Evolutionary conservation across 2,888 invertebrate genomes (phyloP), one percentile per base, ranked within the genome.

Genomic region (Metallyticus violacea): DNA sequence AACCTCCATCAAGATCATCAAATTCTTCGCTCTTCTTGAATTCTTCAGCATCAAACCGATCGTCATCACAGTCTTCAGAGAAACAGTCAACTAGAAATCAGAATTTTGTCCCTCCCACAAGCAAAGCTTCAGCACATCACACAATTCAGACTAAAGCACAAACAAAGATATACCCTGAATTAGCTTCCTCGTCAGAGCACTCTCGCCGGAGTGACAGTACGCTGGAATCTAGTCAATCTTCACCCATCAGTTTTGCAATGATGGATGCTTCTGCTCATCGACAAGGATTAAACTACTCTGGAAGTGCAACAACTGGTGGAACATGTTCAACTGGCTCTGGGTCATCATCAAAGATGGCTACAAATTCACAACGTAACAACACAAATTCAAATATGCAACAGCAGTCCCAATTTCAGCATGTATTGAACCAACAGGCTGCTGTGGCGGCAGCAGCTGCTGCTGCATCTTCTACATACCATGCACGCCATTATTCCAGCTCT

Each of bases 131-230:
- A 85, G 81, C 89, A 7, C 90, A 90, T 80, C 93, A 92, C 90
- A 92, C 91, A 87, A 94, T 96, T 89, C 96, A 96, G 91, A 95
- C 96, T 88, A 96, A 96, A 92, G 95, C 95, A 89, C 96, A 96
- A 92, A 94, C 95, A 89, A 96, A 96, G 93, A 94, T 95, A 89
- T 96, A 96, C 91, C 95, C 96, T 86, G 96, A 96, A 90, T 90
- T 96, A 89, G 89, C 89, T 7, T 91, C 89, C 85, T 92, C 92
- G 83, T 90, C 90, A 5, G 92, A 93, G 29, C 90, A 91, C 25
- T 89, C 90, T 87, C 90, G 91, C 88, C 88, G 87, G 81, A 89
- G 87, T 76, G 90, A 89, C 85, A 89, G 90, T 22, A 91, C 93
- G 91, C 93, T 94, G 89, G 93, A 94, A 92, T 93, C 93, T 91